Evolutionary conservation across 37 sponge, comb jelly and placozoan genomes (phyloP).

Genomic region (Mnemiopsis leidyi): DNA sequence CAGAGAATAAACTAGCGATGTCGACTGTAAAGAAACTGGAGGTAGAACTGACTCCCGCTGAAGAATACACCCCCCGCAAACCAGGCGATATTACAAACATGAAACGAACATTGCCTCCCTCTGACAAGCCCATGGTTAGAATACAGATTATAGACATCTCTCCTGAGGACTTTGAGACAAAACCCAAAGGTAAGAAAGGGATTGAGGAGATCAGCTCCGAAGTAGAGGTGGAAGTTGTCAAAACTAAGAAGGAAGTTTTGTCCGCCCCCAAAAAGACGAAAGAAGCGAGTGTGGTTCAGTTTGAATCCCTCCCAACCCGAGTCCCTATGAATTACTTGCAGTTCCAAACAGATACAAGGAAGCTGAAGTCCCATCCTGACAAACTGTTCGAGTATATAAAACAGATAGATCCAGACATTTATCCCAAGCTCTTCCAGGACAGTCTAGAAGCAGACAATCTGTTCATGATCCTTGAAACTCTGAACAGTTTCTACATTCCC

Average conservation of each 20-base stretch:
- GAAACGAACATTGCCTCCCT: constrained; percentile 49
- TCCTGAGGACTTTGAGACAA: not conserved
- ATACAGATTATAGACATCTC: constrained; percentile 36
- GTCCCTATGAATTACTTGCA: constrained; percentile 53
- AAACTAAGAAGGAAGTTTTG: not conserved
- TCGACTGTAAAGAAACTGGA: constrained; percentile 53
- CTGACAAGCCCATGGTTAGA: constrained; percentile 65
- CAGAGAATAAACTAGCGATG: constrained; percentile 59
- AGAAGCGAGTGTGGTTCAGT: not conserved
- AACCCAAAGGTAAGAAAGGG: not conserved
- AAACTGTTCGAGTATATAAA: constrained; percentile 66
- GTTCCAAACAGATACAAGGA: constrained; percentile 57
- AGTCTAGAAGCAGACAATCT: constrained; percentile 65
- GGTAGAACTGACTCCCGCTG: not conserved
- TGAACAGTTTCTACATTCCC: constrained; percentile 67
- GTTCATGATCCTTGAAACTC: constrained; percentile 43
- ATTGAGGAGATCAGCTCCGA: constrained; percentile 31
- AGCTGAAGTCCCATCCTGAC: constrained; percentile 62
- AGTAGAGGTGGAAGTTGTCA: not conserved
- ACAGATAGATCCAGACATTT: constrained; percentile 58
- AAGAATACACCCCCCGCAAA: constrained; percentile 28
- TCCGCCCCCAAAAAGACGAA: not conserved
- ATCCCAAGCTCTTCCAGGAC: constrained; percentile 68
- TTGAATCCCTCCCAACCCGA: constrained; percentile 53
- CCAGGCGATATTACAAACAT: constrained; percentile 62